Percentiles rank a stretch among this genome's conserved stretches.
Evolutionary conservation across 2,797 vertebrate species (phyloP).

Genomic region (Gorsachius magnificus): DNA sequence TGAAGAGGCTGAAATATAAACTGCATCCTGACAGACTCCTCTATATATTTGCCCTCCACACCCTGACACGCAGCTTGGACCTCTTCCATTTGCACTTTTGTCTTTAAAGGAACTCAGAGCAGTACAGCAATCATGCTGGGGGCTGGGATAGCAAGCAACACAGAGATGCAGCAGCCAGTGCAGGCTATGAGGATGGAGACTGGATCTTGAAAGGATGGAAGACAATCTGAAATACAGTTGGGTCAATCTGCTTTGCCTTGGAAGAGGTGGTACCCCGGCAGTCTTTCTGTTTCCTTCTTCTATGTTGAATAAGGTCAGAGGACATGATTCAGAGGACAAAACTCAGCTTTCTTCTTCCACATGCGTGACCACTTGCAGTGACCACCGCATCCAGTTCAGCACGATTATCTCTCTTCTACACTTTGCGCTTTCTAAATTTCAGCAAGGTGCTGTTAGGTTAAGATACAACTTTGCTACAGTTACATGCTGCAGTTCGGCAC

Average conservation of each 20-base stretch:
- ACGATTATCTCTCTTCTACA: neutral
- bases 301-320: neutral
- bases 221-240: neutral
- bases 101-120: neutral
- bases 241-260: neutral
- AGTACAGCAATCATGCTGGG: neutral
- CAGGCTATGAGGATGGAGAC: neutral
- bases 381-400: neutral
- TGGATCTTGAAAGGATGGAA: neutral
- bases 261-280: neutral
- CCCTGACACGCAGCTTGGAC: neutral
- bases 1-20: neutral
- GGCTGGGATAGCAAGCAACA: neutral
- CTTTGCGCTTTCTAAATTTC: neutral
- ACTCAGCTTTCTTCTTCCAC: neutral
- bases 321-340: neutral
- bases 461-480: neutral
- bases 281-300: neutral
- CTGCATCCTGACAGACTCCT: neutral
- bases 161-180: neutral
- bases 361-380: neutral
- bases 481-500: neutral
- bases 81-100: neutral
- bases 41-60: neutral
- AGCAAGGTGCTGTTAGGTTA: neutral